Conservation (phyloP, 2,113 vertebrate genomes). For the Mobula birostris region DNA sequence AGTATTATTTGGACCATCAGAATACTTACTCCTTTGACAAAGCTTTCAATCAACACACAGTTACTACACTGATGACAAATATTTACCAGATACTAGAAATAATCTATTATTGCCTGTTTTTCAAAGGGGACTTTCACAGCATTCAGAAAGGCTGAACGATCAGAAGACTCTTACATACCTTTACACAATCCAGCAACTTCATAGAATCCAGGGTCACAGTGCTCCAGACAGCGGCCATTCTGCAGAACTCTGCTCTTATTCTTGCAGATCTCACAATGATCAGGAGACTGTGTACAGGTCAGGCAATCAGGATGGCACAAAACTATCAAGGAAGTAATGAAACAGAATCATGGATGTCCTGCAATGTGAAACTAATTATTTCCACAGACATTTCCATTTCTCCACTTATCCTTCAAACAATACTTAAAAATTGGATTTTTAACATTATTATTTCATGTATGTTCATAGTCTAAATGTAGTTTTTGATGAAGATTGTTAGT, state of each 20-base stretch:
- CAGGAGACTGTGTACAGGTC: slow-evolving; percentile 60
- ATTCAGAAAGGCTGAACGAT: too few species aligned
- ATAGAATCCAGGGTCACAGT: slow-evolving; percentile 62
- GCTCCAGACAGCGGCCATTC: slow-evolving; percentile 61
- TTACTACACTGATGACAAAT: background rate
- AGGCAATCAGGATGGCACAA: slow-evolving; percentile 66
- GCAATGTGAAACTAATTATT: too few species aligned
- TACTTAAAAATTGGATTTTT: background rate
- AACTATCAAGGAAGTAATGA: slow-evolving; percentile 46
- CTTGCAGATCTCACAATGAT: slow-evolving; percentile 62
- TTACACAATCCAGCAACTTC: slow-evolving; percentile 54
- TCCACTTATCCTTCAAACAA: background rate
- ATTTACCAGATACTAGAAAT: background rate
- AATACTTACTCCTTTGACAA: background rate
- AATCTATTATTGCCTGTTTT: background rate
- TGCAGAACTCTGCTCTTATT: slow-evolving; percentile 55
- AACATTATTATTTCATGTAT: background rate
- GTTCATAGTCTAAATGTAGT: background rate
- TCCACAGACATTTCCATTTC: background rate
- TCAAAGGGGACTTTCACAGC: background rate
- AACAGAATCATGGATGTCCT: slow-evolving; percentile 22
- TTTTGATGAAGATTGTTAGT: background rate
- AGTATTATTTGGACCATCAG: background rate
- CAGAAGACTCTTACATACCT: slow-evolving; percentile 51
- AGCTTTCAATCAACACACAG: background rate